Evolutionary conservation across 2,888 invertebrate species (phyloP), one percentile per base, ranked within the genome.

Genomic region (Gonocerus acuteangulatus): DNA sequence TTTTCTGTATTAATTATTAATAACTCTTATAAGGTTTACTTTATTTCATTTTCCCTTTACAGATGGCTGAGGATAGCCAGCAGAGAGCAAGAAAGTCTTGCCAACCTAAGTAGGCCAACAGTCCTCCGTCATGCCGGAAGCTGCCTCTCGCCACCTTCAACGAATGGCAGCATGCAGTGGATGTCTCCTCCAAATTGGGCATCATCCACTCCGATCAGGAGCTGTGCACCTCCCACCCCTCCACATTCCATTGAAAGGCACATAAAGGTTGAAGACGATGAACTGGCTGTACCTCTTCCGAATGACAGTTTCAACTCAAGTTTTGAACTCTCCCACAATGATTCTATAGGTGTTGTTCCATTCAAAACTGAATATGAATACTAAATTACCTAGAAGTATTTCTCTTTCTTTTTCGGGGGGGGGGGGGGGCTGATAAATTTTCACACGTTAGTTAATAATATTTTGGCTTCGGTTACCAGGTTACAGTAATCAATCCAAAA

Each of bases 11-110:
- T n/a, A n/a, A n/a, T n/a, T n/a, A n/a, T n/a, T n/a, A n/a, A n/a
- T n/a, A n/a, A n/a, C n/a, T n/a, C n/a, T n/a, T n/a, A n/a, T n/a
- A n/a, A n/a, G n/a, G n/a, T n/a, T n/a, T n/a, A n/a, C n/a, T n/a
- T n/a, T n/a, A n/a, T n/a, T n/a, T n/a, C n/a, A n/a, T n/a, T n/a
- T n/a, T n/a, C n/a, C n/a, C n/a, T n/a, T n/a, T 52, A 13, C 34
- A 65, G 65, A 21, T 66, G 66, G 66, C 21, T 66, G 36, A 62
- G 66, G 49, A 66, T 66, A 34, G 66, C 66, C 2, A 57, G 62
- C 19, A 47, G 59, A 19, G 66, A 66, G 47, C 47, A 61, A 16
- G 66, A 62, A 21, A 47, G 58, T 6, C 32, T 48, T 2, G 66
- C 66, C n/a, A 66, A 64, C 54, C 48, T 54, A n/a, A 48, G 22